phyloP scores from a whole-genome alignment of 2,113 vertebrate species.

The Lota lota region DNA sequence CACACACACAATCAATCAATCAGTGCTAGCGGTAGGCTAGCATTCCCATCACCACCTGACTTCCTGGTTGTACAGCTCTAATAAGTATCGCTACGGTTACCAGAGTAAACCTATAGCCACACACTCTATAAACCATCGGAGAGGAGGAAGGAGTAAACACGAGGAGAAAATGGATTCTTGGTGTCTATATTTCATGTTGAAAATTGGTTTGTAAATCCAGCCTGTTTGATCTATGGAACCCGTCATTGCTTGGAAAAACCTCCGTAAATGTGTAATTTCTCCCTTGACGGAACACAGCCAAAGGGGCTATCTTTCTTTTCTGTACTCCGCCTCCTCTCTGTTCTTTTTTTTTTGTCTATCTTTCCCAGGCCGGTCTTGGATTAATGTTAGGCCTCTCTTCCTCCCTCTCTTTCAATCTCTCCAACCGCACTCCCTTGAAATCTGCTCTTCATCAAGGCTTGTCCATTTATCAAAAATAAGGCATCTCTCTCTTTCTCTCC shows the following conservation, averaged over 20 bases:
- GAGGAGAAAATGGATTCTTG: slow-evolving; percentile 85
- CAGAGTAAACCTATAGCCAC: slow-evolving; percentile 20
- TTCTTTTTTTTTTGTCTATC: slow-evolving; percentile 52
- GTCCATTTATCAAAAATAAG: slow-evolving; percentile 89
- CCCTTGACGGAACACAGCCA: slow-evolving; percentile 97
- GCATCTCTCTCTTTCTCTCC: slow-evolving; percentile 18
- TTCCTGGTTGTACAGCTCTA: slow-evolving; percentile 27
- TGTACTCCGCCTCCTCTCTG: slow-evolving; percentile 42
- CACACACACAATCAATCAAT: too few species aligned
- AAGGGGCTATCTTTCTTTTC: slow-evolving; percentile 94
- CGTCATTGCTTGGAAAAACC: slow-evolving; percentile 98
- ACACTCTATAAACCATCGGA: slow-evolving; percentile 34
- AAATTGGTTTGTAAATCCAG: slow-evolving; percentile 99
- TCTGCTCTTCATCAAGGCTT: slow-evolving; percentile 93
- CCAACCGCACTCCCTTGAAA: slow-evolving; percentile 85
- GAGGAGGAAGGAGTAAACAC: slow-evolving; percentile 69
- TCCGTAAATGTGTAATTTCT: slow-evolving; percentile 99
- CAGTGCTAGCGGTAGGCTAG: too few species aligned
- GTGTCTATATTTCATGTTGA: slow-evolving; percentile 99
- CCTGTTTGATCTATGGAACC: slow-evolving; percentile 94
- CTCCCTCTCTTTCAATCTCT: slow-evolving; percentile 65
- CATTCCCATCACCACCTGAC: background rate
- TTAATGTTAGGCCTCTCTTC: slow-evolving; percentile 53
- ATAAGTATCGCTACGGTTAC: slow-evolving; percentile 21
- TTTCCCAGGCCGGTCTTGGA: slow-evolving; percentile 54